phyloP scores from a whole-genome alignment of 2,113 vertebrate species.

The Nycticebus coucang region DNA sequence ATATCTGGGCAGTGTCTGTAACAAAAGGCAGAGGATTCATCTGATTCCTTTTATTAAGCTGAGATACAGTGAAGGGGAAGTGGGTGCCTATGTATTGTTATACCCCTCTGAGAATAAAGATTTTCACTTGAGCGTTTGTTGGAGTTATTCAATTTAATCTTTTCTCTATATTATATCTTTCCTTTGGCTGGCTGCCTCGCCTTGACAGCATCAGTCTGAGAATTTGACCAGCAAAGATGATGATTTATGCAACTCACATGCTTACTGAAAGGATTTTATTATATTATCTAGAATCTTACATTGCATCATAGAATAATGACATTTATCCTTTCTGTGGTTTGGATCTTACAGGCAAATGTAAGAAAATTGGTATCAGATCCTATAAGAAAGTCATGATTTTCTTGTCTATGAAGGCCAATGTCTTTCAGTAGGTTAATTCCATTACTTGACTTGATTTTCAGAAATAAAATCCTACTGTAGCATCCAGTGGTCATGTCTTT shows the following conservation, averaged over 20 bases:
- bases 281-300: neutral
- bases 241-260: neutral
- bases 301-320: neutral
- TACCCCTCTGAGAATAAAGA: neutral
- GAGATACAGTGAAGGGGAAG: neutral
- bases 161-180: neutral
- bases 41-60: neutral
- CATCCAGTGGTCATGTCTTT: neutral
- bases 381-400: neutral
- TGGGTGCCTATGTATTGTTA: neutral
- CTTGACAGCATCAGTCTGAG: neutral
- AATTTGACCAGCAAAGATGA: neutral
- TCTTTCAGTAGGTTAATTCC: neutral
- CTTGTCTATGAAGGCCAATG: neutral
- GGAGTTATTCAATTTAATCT: neutral
- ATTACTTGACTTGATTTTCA: neutral
- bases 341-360: neutral
- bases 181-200: neutral
- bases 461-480: neutral
- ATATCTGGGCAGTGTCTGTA: neutral
- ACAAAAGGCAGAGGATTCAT: neutral
- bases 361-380: neutral
- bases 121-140: neutral
- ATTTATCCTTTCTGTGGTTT: conserved; percentile 3
- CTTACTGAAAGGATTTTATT: neutral